Base-by-base conservation (phyloP, 2,888 invertebrate genomes). In the Pocota personata region DNA sequence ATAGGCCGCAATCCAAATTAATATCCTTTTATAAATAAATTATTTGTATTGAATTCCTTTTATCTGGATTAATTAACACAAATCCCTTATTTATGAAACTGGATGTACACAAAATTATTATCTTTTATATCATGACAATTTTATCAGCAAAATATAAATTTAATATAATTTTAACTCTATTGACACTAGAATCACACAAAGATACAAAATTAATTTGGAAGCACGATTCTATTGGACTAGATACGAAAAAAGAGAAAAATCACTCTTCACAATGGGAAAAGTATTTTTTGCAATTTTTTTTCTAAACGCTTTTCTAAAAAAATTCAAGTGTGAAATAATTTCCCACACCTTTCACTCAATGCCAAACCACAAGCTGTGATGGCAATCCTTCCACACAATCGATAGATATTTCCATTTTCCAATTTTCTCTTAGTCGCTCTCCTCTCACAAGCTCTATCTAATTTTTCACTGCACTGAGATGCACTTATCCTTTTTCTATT, bases 321-420 rank as follows among this genome's bases (percentile, higher is more conserved):
- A 52, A n/a, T 7, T 24, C 52, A 52, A 5, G 19, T 46, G 50
- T 27, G 50, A 12, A 52, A 35, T 12, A 40, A 40, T 40, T 40
- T 67, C 21, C 8, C 27, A 43, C 27, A 32, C 19, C 35, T 27
- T 67, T 66, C 35, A 21, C 35, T 32, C n/a, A 19, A 24, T 60
- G 58, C 24, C 27, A 27, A 37, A 40, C 52, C 52, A 21, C 52
- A 40, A 67, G 24, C 37, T 52, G 52, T 52, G 35, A 58, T 16
- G 57, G n/a, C 30, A 32, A 58, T 71, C 48, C 60, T 60, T 55
- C 35, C 37, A 43, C 48, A 52, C 67, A 82, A 76, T 82, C 67
- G 82, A 82, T 82, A 64, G 76, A 69, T 57, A 35, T 48, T 55
- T 75, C 16, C 48, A 60, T 69, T 67, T 77, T 64, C n/a, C n/a